These are phyloP conservation scores for Peromyscus nudipes DNA, from an alignment of 2,797 vertebrate genomes.

Conservation along the genomic window DNA sequence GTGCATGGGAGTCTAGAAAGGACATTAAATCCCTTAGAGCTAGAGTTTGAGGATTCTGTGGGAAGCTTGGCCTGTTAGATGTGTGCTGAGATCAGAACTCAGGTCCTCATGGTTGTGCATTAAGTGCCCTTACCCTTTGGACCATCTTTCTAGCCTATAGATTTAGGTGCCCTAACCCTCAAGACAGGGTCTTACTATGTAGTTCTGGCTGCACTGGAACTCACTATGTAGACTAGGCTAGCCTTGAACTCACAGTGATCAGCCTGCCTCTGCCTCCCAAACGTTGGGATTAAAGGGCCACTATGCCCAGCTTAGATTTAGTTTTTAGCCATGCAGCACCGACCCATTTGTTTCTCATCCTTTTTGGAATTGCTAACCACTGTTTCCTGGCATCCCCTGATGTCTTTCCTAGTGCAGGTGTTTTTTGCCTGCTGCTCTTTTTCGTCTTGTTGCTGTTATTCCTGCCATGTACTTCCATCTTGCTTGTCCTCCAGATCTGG, in stretches of 20 bases:
- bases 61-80: neutral
- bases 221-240: neutral
- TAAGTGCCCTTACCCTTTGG: neutral
- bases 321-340: neutral
- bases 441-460: neutral
- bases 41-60: neutral
- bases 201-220: neutral
- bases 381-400: neutral
- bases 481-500: neutral
- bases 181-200: neutral
- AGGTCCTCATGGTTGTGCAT: neutral
- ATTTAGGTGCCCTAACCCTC: neutral
- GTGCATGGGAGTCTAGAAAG: neutral
- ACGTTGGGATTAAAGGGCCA: neutral
- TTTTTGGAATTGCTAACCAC: neutral
- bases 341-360: neutral
- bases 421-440: neutral
- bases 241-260: neutral
- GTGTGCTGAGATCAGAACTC: too few species aligned
- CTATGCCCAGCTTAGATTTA: neutral
- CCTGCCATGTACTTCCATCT: neutral
- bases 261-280: neutral
- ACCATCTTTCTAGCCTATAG: neutral
- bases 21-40: neutral
- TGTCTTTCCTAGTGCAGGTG: neutral